phyloP scores from a whole-genome alignment of 2,113 vertebrate genomes.

The Cyprinodon brontotheroides region DNA sequence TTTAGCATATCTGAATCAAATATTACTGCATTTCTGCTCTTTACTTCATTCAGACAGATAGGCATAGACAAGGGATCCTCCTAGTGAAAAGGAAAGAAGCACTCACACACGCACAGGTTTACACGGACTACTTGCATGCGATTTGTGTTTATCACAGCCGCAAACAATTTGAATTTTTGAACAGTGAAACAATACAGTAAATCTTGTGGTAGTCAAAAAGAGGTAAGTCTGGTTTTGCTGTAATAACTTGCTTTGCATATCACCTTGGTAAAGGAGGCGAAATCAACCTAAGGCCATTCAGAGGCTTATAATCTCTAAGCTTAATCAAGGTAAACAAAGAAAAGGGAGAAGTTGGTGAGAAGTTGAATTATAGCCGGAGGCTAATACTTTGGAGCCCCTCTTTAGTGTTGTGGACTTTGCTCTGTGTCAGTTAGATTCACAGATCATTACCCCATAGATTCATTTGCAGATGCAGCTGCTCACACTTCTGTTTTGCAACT shows the following conservation, averaged over 20 bases:
- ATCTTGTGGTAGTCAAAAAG: conserved; percentile 8
- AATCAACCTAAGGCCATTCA: conserved; percentile 52
- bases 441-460: conserved; percentile 14
- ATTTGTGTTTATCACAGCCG: conserved; percentile 29
- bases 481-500: conserved; percentile 38
- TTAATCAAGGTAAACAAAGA: conserved; percentile 57
- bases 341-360: conserved; percentile 10
- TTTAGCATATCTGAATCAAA: neutral
- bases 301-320: conserved; percentile 51
- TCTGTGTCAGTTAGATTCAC: conserved; percentile 62
- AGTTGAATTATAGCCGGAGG: neutral
- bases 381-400: conserved; percentile 6
- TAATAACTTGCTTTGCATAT: conserved; percentile 77
- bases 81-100: neutral
- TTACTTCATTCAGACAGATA: neutral
- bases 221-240: conserved; percentile 35
- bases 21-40: neutral
- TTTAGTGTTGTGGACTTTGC: conserved; percentile 70
- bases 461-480: conserved; percentile 37
- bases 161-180: neutral
- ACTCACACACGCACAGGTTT: conserved; percentile 25
- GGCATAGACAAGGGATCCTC: neutral
- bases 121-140: conserved; percentile 34
- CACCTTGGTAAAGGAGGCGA: conserved; percentile 41
- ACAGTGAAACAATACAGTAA: conserved; percentile 18